Evolutionary conservation across 2,113 vertebrate genomes (phyloP).

Genomic region (Lasiurus cinereus): DNA sequence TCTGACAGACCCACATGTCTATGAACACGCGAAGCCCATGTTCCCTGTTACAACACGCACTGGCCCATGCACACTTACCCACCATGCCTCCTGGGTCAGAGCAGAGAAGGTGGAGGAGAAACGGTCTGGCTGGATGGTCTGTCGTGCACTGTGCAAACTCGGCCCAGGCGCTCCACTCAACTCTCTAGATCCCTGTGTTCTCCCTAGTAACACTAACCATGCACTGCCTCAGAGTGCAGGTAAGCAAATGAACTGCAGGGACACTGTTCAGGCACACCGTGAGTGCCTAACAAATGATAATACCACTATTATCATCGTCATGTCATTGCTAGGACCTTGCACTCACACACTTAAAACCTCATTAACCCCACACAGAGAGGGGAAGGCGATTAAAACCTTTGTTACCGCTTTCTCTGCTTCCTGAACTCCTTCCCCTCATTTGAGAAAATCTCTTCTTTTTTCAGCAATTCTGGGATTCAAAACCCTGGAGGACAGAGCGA

Average conservation of each 20-base stretch:
- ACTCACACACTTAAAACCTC: neutral
- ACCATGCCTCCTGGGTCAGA: neutral
- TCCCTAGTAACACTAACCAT: neutral
- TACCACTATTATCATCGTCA: neutral
- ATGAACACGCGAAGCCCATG: neutral
- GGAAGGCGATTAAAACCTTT: neutral
- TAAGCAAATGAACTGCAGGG: neutral
- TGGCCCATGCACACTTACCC: neutral
- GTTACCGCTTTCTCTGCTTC: neutral
- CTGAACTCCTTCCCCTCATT: neutral
- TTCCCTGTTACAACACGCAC: neutral
- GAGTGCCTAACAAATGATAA: neutral
- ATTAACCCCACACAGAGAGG: neutral
- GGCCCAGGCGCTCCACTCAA: neutral
- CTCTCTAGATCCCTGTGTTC: neutral
- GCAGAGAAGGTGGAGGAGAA: neutral
- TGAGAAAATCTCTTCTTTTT: neutral
- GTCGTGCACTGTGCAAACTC: neutral
- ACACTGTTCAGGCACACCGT: neutral
- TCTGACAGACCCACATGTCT: neutral
- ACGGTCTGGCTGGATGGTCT: neutral
- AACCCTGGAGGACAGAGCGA: neutral
- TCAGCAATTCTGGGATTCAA: neutral
- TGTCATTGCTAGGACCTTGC: neutral
- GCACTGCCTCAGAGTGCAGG: neutral